Percentiles rank a stretch among this genome's conserved stretches.
These are phyloP conservation scores for Gila robusta DNA, from an alignment of 2,797 vertebrate genomes.

Conservation along the genomic window DNA sequence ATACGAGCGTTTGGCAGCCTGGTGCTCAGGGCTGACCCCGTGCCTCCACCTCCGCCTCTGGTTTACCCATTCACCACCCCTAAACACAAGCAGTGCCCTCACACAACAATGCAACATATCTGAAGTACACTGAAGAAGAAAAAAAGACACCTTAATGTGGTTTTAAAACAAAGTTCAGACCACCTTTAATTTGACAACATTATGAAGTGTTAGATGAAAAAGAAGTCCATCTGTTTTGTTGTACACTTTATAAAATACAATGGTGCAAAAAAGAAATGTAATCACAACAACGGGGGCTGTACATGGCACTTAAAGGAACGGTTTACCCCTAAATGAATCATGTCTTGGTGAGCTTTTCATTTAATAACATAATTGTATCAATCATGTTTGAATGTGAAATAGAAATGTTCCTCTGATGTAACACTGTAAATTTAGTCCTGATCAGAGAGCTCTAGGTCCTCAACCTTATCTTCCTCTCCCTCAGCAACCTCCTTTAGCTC, in stretches of 20 bases:
- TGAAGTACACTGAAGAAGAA: not conserved
- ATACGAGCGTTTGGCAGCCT: slow-evolving; percentile 78
- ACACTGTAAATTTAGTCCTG: slow-evolving; percentile 72
- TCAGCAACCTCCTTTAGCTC: slow-evolving; percentile 86
- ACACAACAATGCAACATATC: slow-evolving; percentile 3
- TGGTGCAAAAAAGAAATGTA: not conserved
- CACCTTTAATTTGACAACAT: slow-evolving; percentile 9
- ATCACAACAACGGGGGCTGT: not conserved
- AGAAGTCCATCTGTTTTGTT: slow-evolving; percentile 5
- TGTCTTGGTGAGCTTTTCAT: not conserved
- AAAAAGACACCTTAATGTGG: slow-evolving; percentile 2
- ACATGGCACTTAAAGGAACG: slow-evolving; percentile 7
- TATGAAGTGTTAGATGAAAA: not conserved
- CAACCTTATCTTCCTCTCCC: slow-evolving; percentile 88
- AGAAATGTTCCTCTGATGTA: slow-evolving; percentile 3
- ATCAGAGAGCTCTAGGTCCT: slow-evolving; percentile 91
- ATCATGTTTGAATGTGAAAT: slow-evolving; percentile 9
- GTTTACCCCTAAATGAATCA: no score
- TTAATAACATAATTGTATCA: not conserved
- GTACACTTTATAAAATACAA: slow-evolving; percentile 16
- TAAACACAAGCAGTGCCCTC: not conserved
- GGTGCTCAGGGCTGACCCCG: slow-evolving; percentile 74
- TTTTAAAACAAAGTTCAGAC: slow-evolving; percentile 19
- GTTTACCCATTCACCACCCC: slow-evolving; percentile 20
- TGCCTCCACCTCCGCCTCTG: slow-evolving; percentile 66